Evolutionary conservation across 2,888 invertebrate genomes (phyloP), one percentile per base, ranked within the genome.

Genomic region (Aphodius sticticus): DNA sequence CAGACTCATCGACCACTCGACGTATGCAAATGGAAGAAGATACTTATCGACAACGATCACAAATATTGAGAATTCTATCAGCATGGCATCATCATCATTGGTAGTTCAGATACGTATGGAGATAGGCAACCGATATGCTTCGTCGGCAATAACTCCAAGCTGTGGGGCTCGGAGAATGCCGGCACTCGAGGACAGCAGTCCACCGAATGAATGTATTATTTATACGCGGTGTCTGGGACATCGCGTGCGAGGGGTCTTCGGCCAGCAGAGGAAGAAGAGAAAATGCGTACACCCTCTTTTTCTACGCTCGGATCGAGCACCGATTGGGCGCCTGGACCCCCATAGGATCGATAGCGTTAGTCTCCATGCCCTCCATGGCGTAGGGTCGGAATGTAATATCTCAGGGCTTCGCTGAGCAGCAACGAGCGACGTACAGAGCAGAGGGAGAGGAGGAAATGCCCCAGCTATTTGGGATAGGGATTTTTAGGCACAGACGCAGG

Each of bases 321-420:
- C 84, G 84, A 85, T 85, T 85, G 85, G 85, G 84, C 84, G 84
- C 53, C 53, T 53, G 53, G 82, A 81, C 81, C 82, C 82, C 26
- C 2, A 53, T 2, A 53, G 53, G 53, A 53, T 53, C 53, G 53
- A 53, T 53, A 53, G 4, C 53, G 53, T 53, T 53, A 53, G 53
- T 53, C 53, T 53, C 53, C 53, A n/a, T n/a, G n/a, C n/a, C n/a
- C 81, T 82, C 83, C 83, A 83, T 82, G 81, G 82, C 81, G 81
- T 84, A 83, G 83, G 83, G 84, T 83, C 83, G 85, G 85, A 84
- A 83, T 84, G 84, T 83, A 84, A 85, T 85, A 85, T 84, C 83
- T 82, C 69, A 74, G 70, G 38, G 75, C 74, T n/a, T 72, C 4
- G 53, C 53, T 1, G 53, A 53, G 53, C 9, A 7, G 9, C 53